Conservation (phyloP, 2,797 vertebrate species). For the Bradypodion pumilum region DNA sequence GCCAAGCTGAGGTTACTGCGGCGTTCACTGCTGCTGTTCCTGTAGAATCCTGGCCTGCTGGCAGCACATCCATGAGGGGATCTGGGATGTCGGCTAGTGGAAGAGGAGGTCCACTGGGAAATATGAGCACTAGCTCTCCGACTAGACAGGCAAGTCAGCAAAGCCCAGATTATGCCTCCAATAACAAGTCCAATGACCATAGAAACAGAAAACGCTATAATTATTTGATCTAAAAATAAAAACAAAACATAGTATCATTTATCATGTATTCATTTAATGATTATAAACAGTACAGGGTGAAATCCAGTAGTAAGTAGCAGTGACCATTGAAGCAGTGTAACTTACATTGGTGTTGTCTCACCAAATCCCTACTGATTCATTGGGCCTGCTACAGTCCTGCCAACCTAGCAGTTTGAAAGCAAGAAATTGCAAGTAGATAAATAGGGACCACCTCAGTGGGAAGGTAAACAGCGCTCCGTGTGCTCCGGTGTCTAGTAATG, state of each 20-base stretch:
- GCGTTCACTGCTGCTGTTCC: constrained; percentile 89
- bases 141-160: constrained; percentile 87
- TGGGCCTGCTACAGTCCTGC: no score
- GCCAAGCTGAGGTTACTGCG: constrained; percentile 90
- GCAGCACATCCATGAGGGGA: constrained; percentile 69
- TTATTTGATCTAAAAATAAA: constrained; percentile 83
- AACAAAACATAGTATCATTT: neutral
- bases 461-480: no score
- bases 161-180: constrained; percentile 86
- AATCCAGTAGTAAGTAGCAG: no score
- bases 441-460: no score
- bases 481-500: no score
- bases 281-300: no score
- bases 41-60: constrained; percentile 86
- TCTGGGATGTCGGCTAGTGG: constrained; percentile 74
- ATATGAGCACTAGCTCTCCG: constrained; percentile 90
- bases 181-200: constrained; percentile 88
- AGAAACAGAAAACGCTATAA: constrained; percentile 93
- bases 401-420: no score
- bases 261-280: no score
- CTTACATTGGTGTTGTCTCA: no score
- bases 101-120: constrained; percentile 80
- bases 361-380: no score
- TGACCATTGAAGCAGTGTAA: no score
- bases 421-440: no score